phyloP scores from a whole-genome alignment of 2,113 vertebrate species.

The Mirounga angustirostris region DNA sequence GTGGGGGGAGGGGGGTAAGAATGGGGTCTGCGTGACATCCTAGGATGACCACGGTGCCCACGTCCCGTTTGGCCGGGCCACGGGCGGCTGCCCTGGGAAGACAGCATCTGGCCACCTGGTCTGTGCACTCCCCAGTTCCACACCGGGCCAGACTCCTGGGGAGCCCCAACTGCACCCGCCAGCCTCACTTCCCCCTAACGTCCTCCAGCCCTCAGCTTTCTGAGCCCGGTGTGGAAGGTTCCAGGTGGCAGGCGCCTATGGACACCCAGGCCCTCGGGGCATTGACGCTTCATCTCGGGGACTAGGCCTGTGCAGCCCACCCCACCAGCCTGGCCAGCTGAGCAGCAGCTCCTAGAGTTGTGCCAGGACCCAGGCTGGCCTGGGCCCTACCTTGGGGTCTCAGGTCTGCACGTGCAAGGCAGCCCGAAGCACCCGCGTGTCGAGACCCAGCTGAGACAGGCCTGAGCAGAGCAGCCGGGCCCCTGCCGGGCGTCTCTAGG shows the following conservation, averaged over 20 bases:
- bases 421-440: rapidly evolving
- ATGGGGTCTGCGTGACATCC: not conserved
- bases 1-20: too few relatives aligned
- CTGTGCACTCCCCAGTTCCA: not conserved
- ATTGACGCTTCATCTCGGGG: not conserved
- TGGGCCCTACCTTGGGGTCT: not conserved
- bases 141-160: not conserved
- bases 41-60: not conserved
- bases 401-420: not conserved
- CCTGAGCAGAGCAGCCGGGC: not conserved
- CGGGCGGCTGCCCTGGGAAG: not conserved
- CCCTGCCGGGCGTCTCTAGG: not conserved
- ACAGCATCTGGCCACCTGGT: not conserved
- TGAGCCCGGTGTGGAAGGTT: not conserved
- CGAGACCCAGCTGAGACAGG: too few relatives aligned
- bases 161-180: rapidly evolving
- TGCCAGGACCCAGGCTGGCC: not conserved
- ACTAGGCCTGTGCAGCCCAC: not conserved
- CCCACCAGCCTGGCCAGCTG: not conserved
- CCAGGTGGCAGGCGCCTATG: not conserved
- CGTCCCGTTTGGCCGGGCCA: not conserved
- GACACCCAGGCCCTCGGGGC: not conserved
- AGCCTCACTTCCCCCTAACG: not conserved
- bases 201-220: not conserved
- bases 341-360: not conserved